Evolutionary conservation across 2,113 vertebrate species (phyloP), one percentile per base, ranked within the genome.

Genomic region (Capreolus pygargus): DNA sequence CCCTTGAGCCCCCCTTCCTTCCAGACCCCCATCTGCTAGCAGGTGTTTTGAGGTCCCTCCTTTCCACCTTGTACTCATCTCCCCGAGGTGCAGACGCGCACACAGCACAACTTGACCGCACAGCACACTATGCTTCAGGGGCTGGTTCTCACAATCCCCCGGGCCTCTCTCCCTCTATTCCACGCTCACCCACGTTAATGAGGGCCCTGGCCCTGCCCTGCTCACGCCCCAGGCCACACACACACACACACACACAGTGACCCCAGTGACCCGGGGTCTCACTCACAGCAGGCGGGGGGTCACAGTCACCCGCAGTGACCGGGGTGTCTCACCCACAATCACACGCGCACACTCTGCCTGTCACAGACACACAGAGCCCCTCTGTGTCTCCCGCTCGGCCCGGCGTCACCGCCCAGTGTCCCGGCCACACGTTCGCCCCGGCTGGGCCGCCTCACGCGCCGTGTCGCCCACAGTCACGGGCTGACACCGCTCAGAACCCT

Each of bases 391-490:
- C 76, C 19, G 92, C 86, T 58, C 52, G 52, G 95, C 76, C 87
- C 81, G 21, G 91, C 92, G 97, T 97, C 97, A 94, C 97, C 58
- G 39, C 95, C 85, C 95, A 79, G 97, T 7, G 87, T 96, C 96
- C 96, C 83, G 88, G 91, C 94, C 96, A 74, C 96, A 96, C 97
- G 96, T 89, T 78, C 79, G 84, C 95, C 95, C 16, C 3, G 54
- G 83, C 89, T 95, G 94, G 96, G 95, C 95, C 90, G 97, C 96
- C 95, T 97, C 96, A 58, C 6, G 74, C 89, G 97, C 97, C 95
- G 97, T 92, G 97, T 97, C 98, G 93, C 92, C 79, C 97, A 94
- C 97, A 86, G 97, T 96, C 96, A 96, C 97, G 10, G 97, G 96
- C 98, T 96, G 98, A 96, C 96, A 97, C 97, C 33, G 95, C 58